Evolutionary conservation across 2,113 vertebrate genomes (phyloP).

Genomic region (Jaculus jaculus): DNA sequence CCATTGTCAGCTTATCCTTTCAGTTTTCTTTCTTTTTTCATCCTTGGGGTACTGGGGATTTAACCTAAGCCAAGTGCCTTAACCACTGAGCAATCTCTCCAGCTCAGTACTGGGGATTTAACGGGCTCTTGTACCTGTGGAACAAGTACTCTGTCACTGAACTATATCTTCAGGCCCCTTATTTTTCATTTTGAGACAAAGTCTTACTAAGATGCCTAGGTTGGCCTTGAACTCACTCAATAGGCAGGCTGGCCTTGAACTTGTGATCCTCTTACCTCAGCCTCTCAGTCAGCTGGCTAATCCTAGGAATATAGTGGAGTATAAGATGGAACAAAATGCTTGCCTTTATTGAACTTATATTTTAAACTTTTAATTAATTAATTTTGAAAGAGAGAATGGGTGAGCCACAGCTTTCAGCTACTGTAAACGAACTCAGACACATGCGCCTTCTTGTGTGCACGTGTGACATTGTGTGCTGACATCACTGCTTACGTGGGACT

Average conservation of each 20-base stretch:
- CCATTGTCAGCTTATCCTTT: background rate
- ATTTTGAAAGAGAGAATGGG: no score
- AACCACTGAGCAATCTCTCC: no score
- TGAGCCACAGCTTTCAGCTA: no score
- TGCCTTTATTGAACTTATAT: background rate
- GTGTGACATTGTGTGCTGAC: no score
- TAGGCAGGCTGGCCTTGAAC: background rate
- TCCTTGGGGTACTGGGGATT: no score
- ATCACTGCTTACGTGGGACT: no score
- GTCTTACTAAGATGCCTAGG: background rate
- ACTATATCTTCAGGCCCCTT: background rate
- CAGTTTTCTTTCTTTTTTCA: no score
- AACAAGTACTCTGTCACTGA: background rate
- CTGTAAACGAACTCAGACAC: no score
- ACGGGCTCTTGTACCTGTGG: background rate
- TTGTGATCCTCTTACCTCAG: background rate
- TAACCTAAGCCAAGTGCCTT: no score
- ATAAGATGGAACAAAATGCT: background rate
- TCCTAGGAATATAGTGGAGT: background rate
- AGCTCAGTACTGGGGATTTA: background rate
- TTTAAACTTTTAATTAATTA: background rate
- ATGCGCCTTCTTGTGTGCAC: no score
- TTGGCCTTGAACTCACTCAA: background rate
- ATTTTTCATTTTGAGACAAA: background rate
- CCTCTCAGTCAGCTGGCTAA: background rate